Evolutionary conservation across 2,888 invertebrate species (phyloP).

Genomic region (Mesoligia furuncula): DNA sequence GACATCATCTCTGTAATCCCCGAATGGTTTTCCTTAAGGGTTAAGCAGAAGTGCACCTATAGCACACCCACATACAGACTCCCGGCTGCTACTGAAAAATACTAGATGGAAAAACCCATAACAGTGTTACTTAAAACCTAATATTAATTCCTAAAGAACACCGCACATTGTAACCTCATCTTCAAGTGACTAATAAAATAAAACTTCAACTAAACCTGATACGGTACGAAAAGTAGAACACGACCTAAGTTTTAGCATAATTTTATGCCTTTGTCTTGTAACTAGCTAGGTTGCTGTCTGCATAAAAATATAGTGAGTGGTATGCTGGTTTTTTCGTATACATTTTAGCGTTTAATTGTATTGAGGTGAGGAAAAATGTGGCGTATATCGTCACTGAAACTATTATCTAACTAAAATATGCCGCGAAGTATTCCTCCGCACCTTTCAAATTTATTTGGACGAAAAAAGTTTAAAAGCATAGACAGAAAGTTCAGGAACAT

Average conservation of each 20-base stretch:
- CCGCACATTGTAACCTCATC: not conserved
- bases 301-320: constrained; percentile 13
- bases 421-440: too few species aligned
- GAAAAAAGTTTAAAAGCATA: not conserved
- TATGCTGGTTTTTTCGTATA: not conserved
- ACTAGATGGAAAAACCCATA: too few species aligned
- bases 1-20: too few species aligned
- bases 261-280: constrained; percentile 17
- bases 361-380: not conserved
- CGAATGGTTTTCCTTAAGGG: too few species aligned
- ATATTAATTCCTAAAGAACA: too few species aligned
- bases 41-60: too few species aligned
- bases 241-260: constrained; percentile 7
- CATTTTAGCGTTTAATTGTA: not conserved
- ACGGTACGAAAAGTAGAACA: constrained; percentile 11
- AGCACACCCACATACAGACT: too few species aligned
- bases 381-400: too few species aligned
- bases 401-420: too few species aligned
- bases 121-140: too few species aligned
- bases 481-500: not conserved
- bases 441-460: not conserved
- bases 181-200: constrained; percentile 1
- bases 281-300: not conserved
- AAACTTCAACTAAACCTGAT: constrained; percentile 6
- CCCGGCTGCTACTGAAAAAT: too few species aligned